A percentile compares a stretch with the other conserved stretches of the same genome.
phyloP scores from a whole-genome alignment of 2,113 vertebrate species.

The Grammomys dolichurus region DNA sequence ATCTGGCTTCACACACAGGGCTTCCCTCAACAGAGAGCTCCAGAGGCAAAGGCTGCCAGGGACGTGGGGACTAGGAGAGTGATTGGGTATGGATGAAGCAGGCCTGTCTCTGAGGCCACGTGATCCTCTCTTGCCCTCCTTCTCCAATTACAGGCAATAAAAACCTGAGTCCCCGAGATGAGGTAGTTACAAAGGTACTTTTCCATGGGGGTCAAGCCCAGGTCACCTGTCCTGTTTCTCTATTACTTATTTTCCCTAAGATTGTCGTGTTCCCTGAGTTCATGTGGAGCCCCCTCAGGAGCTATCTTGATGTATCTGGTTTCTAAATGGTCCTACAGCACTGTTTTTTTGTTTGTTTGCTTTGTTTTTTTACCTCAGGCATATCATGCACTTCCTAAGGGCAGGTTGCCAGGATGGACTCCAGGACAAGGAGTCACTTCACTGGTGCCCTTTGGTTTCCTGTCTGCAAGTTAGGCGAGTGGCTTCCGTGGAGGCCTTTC shows the following conservation, averaged over 20 bases:
- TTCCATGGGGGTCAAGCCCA: neutral
- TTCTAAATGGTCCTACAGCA: neutral
- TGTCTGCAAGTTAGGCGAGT: neutral
- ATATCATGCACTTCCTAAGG: neutral
- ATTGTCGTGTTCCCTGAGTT: neutral
- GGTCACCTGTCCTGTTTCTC: neutral
- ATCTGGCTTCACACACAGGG: neutral
- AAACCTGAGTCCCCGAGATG: neutral
- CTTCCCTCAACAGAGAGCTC: too few species aligned
- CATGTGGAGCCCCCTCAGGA: neutral
- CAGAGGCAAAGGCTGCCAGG: neutral
- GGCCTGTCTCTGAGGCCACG: neutral
- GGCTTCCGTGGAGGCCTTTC: neutral
- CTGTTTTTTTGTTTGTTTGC: neutral
- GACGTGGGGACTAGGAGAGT: fast-evolving
- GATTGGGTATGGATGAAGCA: neutral
- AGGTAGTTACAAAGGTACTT: neutral
- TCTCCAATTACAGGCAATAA: neutral
- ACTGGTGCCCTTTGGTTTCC: neutral
- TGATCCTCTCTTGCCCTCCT: neutral
- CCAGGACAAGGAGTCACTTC: neutral
- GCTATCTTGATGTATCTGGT: neutral
- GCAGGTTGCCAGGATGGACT: neutral
- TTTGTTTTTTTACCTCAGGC: neutral
- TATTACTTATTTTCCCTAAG: neutral